phyloP scores from a whole-genome alignment of 92 coral and sea anemone genomes.

The Heteractis magnifica region DNA sequence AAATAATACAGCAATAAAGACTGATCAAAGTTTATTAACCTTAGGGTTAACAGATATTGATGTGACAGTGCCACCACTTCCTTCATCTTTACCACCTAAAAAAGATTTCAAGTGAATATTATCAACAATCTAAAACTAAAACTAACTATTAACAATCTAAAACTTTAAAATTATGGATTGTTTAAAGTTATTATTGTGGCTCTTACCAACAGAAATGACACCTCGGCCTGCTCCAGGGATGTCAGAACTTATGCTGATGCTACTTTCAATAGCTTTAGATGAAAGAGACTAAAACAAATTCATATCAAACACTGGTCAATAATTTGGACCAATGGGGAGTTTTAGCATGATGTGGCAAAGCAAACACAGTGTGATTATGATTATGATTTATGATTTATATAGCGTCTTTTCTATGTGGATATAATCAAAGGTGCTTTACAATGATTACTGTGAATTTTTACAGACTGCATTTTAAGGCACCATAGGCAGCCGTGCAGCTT shows the following conservation, averaged over 20 bases:
- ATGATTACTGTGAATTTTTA: too few relatives aligned
- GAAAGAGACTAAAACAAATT: not conserved
- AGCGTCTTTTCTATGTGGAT: too few relatives aligned
- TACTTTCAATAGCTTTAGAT: not conserved
- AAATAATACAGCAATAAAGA: not conserved
- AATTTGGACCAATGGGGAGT: too few relatives aligned
- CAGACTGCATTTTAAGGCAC: too few relatives aligned
- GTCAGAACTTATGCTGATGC: conserved; percentile 10
- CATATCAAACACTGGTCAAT: too few relatives aligned
- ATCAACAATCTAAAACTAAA: not conserved
- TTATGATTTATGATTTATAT: too few relatives aligned
- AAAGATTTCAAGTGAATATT: not conserved
- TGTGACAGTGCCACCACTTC: conserved; percentile 46
- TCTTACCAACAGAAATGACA: conserved; percentile 51
- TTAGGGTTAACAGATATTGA: conserved; percentile 72
- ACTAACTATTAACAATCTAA: not conserved
- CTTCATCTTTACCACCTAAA: conserved; percentile 53
- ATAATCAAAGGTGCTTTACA: too few relatives aligned
- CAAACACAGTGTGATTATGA: too few relatives aligned
- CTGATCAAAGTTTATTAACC: conserved; percentile 31
- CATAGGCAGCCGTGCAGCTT: too few relatives aligned
- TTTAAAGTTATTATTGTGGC: not conserved
- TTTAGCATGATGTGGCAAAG: too few relatives aligned
- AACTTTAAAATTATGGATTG: not conserved
- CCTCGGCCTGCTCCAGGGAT: conserved; percentile 44